These are phyloP conservation scores for Megalops cyprinoides DNA, from an alignment of 2,797 vertebrate genomes.

Conservation along the genomic window DNA sequence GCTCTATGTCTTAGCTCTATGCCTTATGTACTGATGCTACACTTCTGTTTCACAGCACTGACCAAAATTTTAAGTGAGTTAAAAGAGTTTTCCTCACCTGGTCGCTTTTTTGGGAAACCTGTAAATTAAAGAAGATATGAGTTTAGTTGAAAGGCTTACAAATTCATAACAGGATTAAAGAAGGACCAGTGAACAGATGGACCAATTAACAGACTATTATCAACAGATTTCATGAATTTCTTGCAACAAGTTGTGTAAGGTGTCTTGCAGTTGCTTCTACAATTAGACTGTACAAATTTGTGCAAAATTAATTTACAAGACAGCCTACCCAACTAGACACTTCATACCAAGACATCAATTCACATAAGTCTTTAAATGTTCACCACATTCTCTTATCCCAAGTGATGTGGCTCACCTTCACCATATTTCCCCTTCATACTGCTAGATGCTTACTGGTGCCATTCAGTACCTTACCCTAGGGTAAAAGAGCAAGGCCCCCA, in stretches of 20 bases:
- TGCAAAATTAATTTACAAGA: too few species aligned
- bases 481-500: not conserved
- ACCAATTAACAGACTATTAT: not conserved
- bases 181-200: not conserved
- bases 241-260: too few species aligned
- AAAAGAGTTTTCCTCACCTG: constrained; percentile 76
- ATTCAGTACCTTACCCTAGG: not conserved
- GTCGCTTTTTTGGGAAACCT: constrained; percentile 98
- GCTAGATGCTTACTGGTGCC: not conserved
- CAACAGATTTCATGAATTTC: too few species aligned
- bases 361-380: not conserved
- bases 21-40: not conserved
- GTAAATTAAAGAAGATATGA: constrained; percentile 57
- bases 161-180: constrained; percentile 37
- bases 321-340: not conserved
- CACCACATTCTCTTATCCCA: not conserved
- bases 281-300: not conserved
- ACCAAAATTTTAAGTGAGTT: not conserved
- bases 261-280: not conserved
- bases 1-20: not conserved
- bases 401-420: not conserved
- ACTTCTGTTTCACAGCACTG: constrained; percentile 7
- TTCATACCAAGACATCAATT: not conserved
- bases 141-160: not conserved
- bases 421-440: too few species aligned